Percentiles rank a stretch among this genome's conserved stretches.
Conservation (phyloP, 2,113 vertebrate species). For the Procavia capensis region DNA sequence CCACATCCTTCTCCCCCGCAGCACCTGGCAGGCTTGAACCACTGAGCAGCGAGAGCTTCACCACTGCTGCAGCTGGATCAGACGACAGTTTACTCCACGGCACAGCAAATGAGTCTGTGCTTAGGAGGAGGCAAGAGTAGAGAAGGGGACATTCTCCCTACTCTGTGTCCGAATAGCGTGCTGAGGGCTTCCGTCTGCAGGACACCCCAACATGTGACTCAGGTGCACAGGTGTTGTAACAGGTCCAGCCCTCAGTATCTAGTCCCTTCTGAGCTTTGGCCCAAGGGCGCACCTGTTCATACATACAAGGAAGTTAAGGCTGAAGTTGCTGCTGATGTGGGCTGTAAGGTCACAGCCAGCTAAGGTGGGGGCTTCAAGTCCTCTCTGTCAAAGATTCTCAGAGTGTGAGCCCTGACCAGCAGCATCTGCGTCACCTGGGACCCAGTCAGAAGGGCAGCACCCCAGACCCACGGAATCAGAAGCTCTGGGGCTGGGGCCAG, state of each 20-base stretch:
- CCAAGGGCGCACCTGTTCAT: neutral
- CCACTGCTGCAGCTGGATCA: neutral
- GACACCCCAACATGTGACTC: neutral
- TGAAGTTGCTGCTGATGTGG: neutral
- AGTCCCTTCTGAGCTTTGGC: neutral
- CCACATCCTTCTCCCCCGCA: neutral
- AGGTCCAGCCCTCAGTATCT: neutral
- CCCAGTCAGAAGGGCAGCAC: neutral
- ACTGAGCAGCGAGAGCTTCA: neutral
- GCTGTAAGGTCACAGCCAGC: neutral
- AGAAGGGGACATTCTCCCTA: neutral
- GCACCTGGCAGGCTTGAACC: neutral
- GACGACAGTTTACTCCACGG: constrained; percentile 6
- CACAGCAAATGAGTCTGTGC: neutral
- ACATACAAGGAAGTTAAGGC: neutral
- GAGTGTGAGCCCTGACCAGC: neutral
- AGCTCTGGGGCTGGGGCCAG: rapidly evolving
- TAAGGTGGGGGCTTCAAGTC: neutral
- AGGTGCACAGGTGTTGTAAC: neutral
- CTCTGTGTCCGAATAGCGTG: neutral
- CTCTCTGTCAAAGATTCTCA: neutral
- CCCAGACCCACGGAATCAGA: neutral
- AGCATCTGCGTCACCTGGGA: neutral
- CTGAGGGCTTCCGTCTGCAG: neutral
- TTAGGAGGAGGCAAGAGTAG: neutral